Evolutionary conservation across 2,888 invertebrate species (phyloP).

Genomic region (Crossocerus cetratus): DNA sequence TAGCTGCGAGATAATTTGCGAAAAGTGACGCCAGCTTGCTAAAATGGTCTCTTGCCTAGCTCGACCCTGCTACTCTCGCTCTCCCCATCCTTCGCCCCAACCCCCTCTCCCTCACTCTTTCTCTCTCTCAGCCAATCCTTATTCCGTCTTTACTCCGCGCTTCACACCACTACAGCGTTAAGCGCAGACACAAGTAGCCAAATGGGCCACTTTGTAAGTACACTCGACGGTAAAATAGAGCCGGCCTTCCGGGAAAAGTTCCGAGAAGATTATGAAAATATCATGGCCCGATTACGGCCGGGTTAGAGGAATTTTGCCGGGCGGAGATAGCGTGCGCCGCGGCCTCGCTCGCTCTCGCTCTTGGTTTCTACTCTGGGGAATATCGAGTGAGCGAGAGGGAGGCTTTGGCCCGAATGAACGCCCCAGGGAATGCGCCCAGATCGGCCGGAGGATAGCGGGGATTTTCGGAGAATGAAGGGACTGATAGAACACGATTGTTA

Average conservation of each 20-base stretch:
- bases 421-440: background rate
- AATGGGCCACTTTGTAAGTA: conserved; percentile 47
- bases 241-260: conserved; percentile 20
- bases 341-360: too few relatives aligned
- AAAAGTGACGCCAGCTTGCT: conserved; percentile 58
- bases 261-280: conserved; percentile 45
- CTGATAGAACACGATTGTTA: conserved; percentile 1
- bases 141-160: conserved; percentile 9
- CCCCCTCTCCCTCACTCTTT: conserved; percentile 8
- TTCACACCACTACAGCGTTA: background rate
- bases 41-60: conserved; percentile 18
- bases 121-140: conserved; percentile 7
- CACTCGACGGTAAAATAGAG: conserved; percentile 39
- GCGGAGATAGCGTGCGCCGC: conserved; percentile 2
- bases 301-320: conserved; percentile 30
- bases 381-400: background rate
- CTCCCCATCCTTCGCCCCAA: conserved; percentile 4
- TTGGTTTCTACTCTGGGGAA: background rate
- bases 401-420: background rate
- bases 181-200: conserved; percentile 29
- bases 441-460: background rate
- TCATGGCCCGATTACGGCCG: conserved; percentile 29
- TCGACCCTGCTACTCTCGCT: conserved; percentile 18
- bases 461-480: background rate
- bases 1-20: conserved; percentile 62